Evolutionary conservation across 2,888 invertebrate genomes (phyloP), one percentile per base, ranked within the genome.

Genomic region (Andrena marginata): DNA sequence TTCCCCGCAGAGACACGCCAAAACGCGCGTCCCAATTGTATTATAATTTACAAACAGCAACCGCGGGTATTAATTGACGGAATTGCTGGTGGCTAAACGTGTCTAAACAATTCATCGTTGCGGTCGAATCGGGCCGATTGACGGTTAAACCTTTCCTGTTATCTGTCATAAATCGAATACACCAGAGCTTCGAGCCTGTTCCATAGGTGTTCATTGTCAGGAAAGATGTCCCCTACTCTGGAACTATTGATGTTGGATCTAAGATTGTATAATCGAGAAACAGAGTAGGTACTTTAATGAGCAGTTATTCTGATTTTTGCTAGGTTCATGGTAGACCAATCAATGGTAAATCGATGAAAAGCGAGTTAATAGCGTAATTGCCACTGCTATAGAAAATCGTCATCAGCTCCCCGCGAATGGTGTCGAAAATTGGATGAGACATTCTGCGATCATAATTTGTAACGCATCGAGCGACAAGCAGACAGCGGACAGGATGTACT

Each of bases 91-190:
- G 42, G 77, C n/a, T 71, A 64, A 80, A 67, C 48, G 20, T 35
- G 70, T 48, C 65, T 80, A 80, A 78, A 77, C 80, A 65, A 65
- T 80, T 80, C 64, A 80, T 51, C 49, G 64, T 26, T 13, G n/a
- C 33, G 48, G 69, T 68, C 56, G 23, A 29, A 76, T 56, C 68
- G 64, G 23, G 6, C 29, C 60, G 60, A 75, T 68, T 75, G 77
- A 75, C 67, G 67, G 78, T 67, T 78, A 31, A 78, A 65, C 63
- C 78, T 63, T 63, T 68, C 54, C 31, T 7, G 62, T 68, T 78
- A 76, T 31, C 56, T 16, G 54, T 63, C 68, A 23, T 42, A 42
- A 42, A 16, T 42, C 16, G 42, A 42, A 42, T 42, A 42, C 16
- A 42, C 16, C 42, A 42, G 42, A 13, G 16, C 4, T 42, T 42